Percentiles rank a stretch among this genome's conserved stretches.
Conservation (phyloP, 2,797 vertebrate genomes). For the Tokudaia tokunoshimensis region DNA sequence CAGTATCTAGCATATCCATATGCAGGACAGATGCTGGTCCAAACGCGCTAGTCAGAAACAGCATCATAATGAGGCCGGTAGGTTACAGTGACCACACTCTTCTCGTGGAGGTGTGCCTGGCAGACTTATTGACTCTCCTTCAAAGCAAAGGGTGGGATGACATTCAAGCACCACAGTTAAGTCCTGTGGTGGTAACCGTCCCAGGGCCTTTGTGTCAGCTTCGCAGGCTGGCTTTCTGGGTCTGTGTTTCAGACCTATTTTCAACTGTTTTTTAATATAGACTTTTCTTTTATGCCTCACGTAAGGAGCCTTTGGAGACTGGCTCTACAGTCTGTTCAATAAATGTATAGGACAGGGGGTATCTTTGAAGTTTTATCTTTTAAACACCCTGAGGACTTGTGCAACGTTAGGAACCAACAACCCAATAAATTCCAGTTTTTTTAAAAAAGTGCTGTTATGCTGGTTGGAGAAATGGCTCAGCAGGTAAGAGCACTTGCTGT, state of each 20-base stretch:
- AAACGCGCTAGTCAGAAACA: background rate
- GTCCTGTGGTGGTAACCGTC: background rate
- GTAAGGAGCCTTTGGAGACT: slow-evolving; percentile 17
- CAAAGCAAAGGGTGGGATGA: background rate
- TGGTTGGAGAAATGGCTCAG: background rate
- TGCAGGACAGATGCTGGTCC: background rate
- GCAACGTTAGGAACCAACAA: slow-evolving; percentile 43
- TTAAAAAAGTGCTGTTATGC: slow-evolving; percentile 22
- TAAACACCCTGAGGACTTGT: background rate
- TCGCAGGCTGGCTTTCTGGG: background rate
- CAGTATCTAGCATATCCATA: fast-evolving
- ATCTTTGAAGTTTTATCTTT: slow-evolving; percentile 12
- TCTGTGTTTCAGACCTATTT: slow-evolving; percentile 21
- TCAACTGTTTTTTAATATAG: slow-evolving; percentile 51
- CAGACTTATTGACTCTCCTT: background rate
- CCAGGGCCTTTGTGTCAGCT: background rate
- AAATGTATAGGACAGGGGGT: background rate
- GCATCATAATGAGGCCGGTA: background rate
- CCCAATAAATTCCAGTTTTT: slow-evolving; percentile 59
- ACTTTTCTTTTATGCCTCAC: slow-evolving; percentile 64
- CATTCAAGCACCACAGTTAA: background rate
- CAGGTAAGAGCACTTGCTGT: background rate
- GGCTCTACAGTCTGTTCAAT: background rate
- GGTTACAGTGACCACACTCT: background rate
- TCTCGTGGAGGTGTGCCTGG: background rate